Evolutionary conservation across 2,797 vertebrate species (phyloP).

Genomic region (Clarias pachynema): DNA sequence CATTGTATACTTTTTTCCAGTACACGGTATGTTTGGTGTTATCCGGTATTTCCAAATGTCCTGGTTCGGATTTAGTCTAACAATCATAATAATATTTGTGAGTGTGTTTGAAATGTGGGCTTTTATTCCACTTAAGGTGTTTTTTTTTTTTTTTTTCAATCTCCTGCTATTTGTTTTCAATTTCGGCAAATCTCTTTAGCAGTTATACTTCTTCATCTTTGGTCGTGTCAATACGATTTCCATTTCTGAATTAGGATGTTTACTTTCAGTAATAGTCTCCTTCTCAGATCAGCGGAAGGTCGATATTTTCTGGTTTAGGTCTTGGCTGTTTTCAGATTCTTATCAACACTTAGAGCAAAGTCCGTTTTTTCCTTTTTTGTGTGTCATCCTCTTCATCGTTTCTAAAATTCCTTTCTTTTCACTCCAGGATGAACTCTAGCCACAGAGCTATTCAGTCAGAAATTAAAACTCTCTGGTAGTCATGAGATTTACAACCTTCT

Average conservation of each 20-base stretch:
- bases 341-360: neutral
- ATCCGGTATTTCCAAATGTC: too few species aligned
- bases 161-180: neutral
- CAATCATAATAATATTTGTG: neutral
- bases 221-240: neutral
- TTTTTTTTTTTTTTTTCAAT: neutral
- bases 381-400: neutral
- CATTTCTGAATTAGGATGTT: neutral
- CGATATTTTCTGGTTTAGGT: neutral
- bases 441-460: neutral
- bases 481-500: constrained; percentile 2
- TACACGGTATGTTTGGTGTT: too few species aligned
- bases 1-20: too few species aligned
- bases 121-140: neutral
- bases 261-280: neutral
- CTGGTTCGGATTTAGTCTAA: neutral
- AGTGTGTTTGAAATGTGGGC: neutral
- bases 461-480: neutral
- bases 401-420: neutral
- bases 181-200: neutral
- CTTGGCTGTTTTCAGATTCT: neutral
- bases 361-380: neutral
- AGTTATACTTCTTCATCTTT: neutral
- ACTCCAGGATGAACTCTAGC: neutral
- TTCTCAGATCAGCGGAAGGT: neutral